Conservation (phyloP, 2,113 vertebrate species). For the Dinomys branickii region DNA sequence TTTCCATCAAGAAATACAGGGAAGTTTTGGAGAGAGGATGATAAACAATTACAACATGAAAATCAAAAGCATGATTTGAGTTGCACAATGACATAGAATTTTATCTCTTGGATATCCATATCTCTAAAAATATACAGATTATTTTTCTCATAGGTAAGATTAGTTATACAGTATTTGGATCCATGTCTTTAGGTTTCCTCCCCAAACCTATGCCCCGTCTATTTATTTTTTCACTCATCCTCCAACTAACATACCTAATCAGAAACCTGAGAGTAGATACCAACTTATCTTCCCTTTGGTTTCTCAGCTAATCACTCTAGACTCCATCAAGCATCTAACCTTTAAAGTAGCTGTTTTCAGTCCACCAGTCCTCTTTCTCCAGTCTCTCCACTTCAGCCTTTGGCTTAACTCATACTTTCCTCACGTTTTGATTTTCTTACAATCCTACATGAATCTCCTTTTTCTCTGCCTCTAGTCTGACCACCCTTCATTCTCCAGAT, state of each 20-base stretch:
- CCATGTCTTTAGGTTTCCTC: not conserved
- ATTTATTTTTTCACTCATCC: not conserved
- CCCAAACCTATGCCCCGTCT: not conserved
- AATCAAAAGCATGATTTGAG: not conserved
- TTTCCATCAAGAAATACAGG: not conserved
- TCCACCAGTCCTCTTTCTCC: not conserved
- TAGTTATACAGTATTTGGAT: not conserved
- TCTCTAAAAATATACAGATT: not conserved
- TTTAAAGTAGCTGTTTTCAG: slow-evolving; percentile 4
- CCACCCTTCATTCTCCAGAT: not conserved
- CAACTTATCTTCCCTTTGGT: not conserved
- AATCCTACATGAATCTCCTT: not conserved
- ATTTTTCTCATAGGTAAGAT: not conserved
- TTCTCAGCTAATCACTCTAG: not conserved
- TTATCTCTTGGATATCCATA: not conserved
- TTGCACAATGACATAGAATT: not conserved
- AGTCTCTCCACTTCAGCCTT: not conserved
- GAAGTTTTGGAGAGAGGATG: not conserved
- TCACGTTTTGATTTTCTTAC: not conserved
- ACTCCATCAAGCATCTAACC: not conserved
- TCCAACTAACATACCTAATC: not conserved
- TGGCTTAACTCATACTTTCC: not conserved
- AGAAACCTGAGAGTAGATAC: not conserved
- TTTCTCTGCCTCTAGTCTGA: not conserved
- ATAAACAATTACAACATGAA: not conserved